Conservation (phyloP, 2,797 vertebrate species). For the Hydrocynus forskahlii region DNA sequence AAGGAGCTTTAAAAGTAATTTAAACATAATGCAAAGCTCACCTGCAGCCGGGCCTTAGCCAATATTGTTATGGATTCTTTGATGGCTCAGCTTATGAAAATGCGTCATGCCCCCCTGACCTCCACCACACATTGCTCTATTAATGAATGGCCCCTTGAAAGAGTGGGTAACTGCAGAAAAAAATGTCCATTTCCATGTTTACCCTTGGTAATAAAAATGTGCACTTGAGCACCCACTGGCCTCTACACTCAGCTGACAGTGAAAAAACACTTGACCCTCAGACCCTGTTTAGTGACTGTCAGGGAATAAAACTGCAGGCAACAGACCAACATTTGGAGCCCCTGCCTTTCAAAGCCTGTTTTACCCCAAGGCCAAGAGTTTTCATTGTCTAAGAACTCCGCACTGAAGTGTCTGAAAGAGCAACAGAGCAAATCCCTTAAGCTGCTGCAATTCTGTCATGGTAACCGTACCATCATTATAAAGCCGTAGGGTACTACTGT, state of each 20-base stretch:
- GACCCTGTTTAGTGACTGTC: constrained; percentile 39
- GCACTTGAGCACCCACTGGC: neutral
- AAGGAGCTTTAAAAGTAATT: too few relatives aligned
- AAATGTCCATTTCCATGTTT: neutral
- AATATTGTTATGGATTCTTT: too few relatives aligned
- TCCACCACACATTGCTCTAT: neutral
- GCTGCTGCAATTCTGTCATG: constrained; percentile 19
- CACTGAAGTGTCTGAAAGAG: constrained; percentile 22
- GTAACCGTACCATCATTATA: constrained; percentile 10
- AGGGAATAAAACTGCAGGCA: constrained; percentile 50
- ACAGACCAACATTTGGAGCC: constrained; percentile 52
- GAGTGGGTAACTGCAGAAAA: neutral
- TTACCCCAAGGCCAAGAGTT: neutral
- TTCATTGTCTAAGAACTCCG: constrained; percentile 27
- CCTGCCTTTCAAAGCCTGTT: neutral
- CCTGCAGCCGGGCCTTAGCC: too few relatives aligned
- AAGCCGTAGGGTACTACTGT: neutral
- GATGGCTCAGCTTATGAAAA: too few relatives aligned
- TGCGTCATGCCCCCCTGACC: neutral
- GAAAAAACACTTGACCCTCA: constrained; percentile 54
- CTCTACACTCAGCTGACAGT: neutral
- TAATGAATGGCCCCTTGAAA: neutral
- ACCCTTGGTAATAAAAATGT: neutral
- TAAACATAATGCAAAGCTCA: too few relatives aligned
- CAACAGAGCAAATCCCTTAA: constrained; percentile 24